Evolutionary conservation across 2,113 vertebrate species (phyloP).

Genomic region (Sceloporus tristichus): DNA sequence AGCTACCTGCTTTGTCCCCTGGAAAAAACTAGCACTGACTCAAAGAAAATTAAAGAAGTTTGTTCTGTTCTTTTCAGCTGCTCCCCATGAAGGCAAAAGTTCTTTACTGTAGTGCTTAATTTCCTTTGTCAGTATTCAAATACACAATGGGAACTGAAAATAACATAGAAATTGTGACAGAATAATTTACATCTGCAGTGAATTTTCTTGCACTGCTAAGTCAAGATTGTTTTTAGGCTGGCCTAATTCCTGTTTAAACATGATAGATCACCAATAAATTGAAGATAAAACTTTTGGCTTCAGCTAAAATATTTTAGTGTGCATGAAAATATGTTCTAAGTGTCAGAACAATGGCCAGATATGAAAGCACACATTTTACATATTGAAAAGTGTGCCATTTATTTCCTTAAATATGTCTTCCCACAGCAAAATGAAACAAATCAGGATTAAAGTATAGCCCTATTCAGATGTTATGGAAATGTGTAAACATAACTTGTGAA

Average conservation of each 20-base stretch:
- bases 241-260: slow-evolving; percentile 14
- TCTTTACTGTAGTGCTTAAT: slow-evolving; percentile 12
- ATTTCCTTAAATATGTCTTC: background rate
- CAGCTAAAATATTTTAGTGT: slow-evolving; percentile 14
- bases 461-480: no score
- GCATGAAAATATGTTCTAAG: background rate
- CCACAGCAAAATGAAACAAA: background rate
- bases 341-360: no score
- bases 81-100: slow-evolving; percentile 37
- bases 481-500: no score
- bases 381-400: background rate
- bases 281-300: background rate
- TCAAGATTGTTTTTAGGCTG: slow-evolving; percentile 38
- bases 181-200: slow-evolving; percentile 54
- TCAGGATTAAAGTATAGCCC: background rate
- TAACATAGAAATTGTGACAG: slow-evolving; percentile 54
- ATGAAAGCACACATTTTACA: background rate
- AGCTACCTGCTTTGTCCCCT: slow-evolving; percentile 33
- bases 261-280: background rate
- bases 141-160: slow-evolving; percentile 53
- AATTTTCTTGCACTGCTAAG: slow-evolving; percentile 54
- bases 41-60: slow-evolving; percentile 49
- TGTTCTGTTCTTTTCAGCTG: background rate
- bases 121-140: slow-evolving; percentile 48
- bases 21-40: slow-evolving; percentile 46